These are phyloP conservation scores for Rhegmatorhina hoffmannsi DNA, from an alignment of 2,113 vertebrate genomes.

Conservation along the genomic window DNA sequence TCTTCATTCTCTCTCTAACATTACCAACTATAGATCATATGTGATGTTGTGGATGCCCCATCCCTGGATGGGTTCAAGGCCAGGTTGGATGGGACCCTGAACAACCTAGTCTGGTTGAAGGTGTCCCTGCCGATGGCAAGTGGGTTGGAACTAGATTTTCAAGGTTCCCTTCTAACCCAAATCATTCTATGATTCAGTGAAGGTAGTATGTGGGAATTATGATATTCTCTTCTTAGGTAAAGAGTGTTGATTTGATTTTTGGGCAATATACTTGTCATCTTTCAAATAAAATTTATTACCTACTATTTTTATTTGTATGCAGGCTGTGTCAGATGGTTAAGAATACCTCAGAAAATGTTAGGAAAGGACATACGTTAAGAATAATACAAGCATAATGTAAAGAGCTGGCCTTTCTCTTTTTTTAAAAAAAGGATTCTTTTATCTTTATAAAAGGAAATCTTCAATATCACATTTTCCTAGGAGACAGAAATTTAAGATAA, in stretches of 20 bases:
- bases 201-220: not conserved
- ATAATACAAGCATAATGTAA: not conserved
- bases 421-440: not conserved
- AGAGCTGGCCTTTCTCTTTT: not conserved
- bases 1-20: not conserved
- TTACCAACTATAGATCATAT: not conserved
- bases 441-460: not conserved
- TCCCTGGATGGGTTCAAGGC: not conserved
- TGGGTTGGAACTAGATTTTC: not conserved
- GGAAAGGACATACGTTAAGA: not conserved
- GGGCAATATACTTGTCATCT: not conserved
- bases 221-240: not conserved
- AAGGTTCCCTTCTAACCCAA: not conserved
- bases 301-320: not conserved
- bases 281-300: not conserved
- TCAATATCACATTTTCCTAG: not conserved
- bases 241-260: not conserved
- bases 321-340: accelerated
- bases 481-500: not conserved
- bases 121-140: not conserved
- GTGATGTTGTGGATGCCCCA: not conserved
- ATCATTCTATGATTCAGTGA: not conserved
- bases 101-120: not conserved
- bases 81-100: not conserved
- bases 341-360: not conserved